Evolutionary conservation across 1,140 invertebrate genomes (phyloP), one percentile per base, ranked within the genome.

Genomic region (Archivesica marissinica): DNA sequence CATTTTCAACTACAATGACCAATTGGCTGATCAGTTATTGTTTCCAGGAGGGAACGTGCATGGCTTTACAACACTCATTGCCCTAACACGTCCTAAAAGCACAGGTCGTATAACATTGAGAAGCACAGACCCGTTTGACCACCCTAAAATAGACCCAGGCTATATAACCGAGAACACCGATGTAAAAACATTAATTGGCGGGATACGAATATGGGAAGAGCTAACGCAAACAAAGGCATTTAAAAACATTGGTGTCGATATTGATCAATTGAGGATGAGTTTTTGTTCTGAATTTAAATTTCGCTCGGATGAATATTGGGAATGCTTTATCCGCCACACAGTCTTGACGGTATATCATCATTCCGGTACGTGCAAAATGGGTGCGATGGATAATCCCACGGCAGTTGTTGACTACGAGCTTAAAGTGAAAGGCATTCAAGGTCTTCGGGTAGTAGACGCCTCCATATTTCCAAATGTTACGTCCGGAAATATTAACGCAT

Each of bases 351-450:
- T 96, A 61, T 98, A 98, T 90, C 97, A 98, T 95, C 97, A 97
- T 0, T 96, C 97, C 0, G 97, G 97, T 0, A 98, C 97, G 0
- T 97, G 96, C 68, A 98, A 97, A 92, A 99, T 99, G 98, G 98
- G 97, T 0, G 96, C 97, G 0, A 96, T 96, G 68, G 96, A 96
- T 95, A 97, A 98, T 91, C 94, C 95, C 15, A 95, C 96, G 9
- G 97, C 97, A 0, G 98, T 98, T 0, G 97, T 98, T 0, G 97
- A 98, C 93, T 96, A 96, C 15, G 95, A 97, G 88, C 93, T 94
- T 11, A 91, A 23, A n/a, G 59, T 72, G 2, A 25, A 28, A 30
- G 68, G 68, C 6, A 56, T 76, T 28, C 9, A 56, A n/a, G n/a
- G 35, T 2, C 39, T 81, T 17, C 28, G 41, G 20, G 61, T 81